phyloP scores from a whole-genome alignment of 2,888 invertebrate species.

The Polydesmus complanatus region DNA sequence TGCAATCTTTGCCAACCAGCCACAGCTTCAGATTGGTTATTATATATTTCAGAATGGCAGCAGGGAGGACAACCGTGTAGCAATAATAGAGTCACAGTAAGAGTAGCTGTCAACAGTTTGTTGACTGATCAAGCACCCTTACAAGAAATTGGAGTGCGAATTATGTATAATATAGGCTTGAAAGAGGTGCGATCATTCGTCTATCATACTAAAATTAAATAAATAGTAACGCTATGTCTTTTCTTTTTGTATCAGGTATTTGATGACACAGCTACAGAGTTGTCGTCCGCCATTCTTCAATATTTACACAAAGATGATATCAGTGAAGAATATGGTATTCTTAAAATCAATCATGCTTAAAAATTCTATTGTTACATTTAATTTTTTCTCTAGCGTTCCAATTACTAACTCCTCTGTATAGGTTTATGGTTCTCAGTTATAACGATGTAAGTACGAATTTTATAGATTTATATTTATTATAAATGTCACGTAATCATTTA shows the following conservation, averaged over 20 bases:
- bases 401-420: constrained; percentile 54
- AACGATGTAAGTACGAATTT: constrained; percentile 44
- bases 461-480: background rate
- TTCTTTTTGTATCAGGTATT: constrained; percentile 80
- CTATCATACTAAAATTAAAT: background rate
- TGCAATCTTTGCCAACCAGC: constrained; percentile 80
- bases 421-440: constrained; percentile 57
- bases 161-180: constrained; percentile 79
- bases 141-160: constrained; percentile 68
- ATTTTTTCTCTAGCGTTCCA: constrained; percentile 6
- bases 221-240: background rate
- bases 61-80: constrained; percentile 52
- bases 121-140: constrained; percentile 55
- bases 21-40: constrained; percentile 78
- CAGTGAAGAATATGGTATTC: constrained; percentile 50
- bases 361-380: background rate
- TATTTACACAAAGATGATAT: constrained; percentile 62
- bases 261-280: constrained; percentile 81
- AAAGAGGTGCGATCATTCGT: constrained; percentile 88
- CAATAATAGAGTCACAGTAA: constrained; percentile 79
- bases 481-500: constrained; percentile 15
- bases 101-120: constrained; percentile 58
- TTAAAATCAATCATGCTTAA: background rate
- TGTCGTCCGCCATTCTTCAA: constrained; percentile 80
- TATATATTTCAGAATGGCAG: constrained; percentile 87